These are phyloP conservation scores for Hedychridium roseum DNA, from an alignment of 2,888 invertebrate species.

Conservation along the genomic window DNA sequence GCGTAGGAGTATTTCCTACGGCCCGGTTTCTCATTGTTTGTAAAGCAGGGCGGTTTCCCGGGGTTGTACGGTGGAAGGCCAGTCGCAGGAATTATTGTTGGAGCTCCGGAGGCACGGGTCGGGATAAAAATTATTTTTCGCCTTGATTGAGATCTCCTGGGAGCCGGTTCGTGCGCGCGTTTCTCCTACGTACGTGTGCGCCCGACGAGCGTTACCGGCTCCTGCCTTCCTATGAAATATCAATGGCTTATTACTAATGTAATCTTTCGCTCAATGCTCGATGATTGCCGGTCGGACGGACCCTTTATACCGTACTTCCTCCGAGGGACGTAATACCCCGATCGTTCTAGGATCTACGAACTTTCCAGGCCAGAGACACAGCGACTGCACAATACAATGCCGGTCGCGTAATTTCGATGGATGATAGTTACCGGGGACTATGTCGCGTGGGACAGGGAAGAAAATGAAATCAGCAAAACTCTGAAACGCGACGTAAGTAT, in stretches of 20 bases:
- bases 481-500: no score
- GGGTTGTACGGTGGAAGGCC: no score
- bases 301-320: constrained; percentile 10
- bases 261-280: constrained; percentile 57
- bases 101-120: constrained; percentile 36
- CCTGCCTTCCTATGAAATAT: constrained; percentile 54
- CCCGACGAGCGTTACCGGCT: constrained; percentile 32
- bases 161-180: constrained; percentile 37
- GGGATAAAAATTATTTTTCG: constrained; percentile 55
- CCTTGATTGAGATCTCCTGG: constrained; percentile 60
- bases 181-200: constrained; percentile 27
- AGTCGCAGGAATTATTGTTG: no score
- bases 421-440: no score
- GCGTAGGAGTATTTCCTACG: no score
- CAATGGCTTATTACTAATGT: constrained; percentile 60
- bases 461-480: no score
- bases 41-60: no score
- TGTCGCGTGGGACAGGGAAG: no score
- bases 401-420: no score
- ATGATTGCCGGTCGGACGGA: constrained; percentile 49
- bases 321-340: background rate
- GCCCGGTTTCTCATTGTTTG: no score
- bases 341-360: background rate
- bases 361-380: background rate
- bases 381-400: no score